Evolutionary conservation across 2,888 invertebrate genomes (phyloP), one percentile per base, ranked within the genome.

Genomic region (Troides oblongomaculatus): DNA sequence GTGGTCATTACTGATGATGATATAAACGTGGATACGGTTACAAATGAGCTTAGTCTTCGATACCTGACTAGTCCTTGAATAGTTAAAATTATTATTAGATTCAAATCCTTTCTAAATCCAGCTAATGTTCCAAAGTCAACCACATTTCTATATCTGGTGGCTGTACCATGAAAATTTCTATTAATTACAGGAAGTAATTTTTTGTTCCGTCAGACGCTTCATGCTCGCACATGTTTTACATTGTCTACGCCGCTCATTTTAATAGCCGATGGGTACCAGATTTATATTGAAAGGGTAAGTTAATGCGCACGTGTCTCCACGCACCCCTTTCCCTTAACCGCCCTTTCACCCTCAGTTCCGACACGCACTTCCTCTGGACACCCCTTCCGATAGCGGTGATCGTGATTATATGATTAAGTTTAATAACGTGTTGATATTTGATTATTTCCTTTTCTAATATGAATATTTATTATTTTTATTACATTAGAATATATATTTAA

Each of bases 251-350:
- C 67, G 66, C 71, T 71, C 71, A 70, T 69, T 72, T 71, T 64
- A 67, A 71, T 71, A 70, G 59, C 64, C 67, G 70, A 70, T 70
- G 71, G 64, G 72, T 61, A 68, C 71, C 75, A 75, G 78, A 77
- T 76, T 77, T 75, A 68, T 73, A 73, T 64, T 71, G 71, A 69
- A 75, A 76, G 79, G 79, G 77, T 76, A 76, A 71, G 72, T 70
- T 70, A 57, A 58, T 53, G 71, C 72, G 74, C 79, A 80, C 79
- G 79, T 80, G 79, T 73, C 72, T 72, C 57, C 43, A 5, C 59
- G 56, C 59, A 66, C 70, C 67, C 70, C 64, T 72, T 70, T 70
- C 57, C 73, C 67, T 71, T 66, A 64, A 60, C 72, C 70, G 68
- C 66, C 50, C 70, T 65, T 69, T 70, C 71, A 72, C 73, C 72